Evolutionary conservation across 2,888 invertebrate genomes (phyloP), one percentile per base, ranked within the genome.

Genomic region (Watsonalla binaria): DNA sequence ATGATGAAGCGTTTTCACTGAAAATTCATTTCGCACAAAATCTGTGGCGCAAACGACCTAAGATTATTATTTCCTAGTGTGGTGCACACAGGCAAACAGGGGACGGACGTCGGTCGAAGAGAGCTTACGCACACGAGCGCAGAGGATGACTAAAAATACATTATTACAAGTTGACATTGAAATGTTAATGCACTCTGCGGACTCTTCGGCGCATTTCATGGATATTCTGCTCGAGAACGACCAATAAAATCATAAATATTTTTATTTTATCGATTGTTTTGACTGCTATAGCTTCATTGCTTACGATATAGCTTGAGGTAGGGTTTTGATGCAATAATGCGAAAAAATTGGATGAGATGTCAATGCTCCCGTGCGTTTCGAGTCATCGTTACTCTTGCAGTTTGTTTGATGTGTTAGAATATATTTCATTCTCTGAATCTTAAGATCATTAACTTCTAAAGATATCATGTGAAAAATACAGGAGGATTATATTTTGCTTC

Each of bases 151-250:
- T 89, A 90, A 90, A 90, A 89, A 90, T 89, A 76, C 72, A 63
- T 73, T 72, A 88, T 88, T 87, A 79, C 84, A 80, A 78, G 86
- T 85, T 89, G 90, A 90, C 90, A 90, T 90, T 90, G 90, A 90
- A 87, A 87, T 86, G 90, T 90, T 89, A 89, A 85, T 89, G 90
- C 90, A 90, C 90, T 83, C 89, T 72, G 66, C 54, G 63, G 65
- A 70, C 69, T 72, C 79, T 78, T 74, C 70, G 76, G 74, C 80
- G 81, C 82, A 82, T 81, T 86, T 85, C 80, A 82, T 82, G 84
- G 74, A 79, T 80, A 81, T 78, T 78, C 76, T 71, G 71, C 72
- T 76, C 71, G 56, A 54, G 54, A 57, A 51, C 60, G 61, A 63
- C 65, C 67, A 62, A 69, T 66, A 68, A 65, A 65, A 63, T 65